Percentiles rank a stretch among this genome's conserved stretches.
These are phyloP conservation scores for Allolobophora icterica DNA, from an alignment of 2,888 invertebrate species.

Conservation along the genomic window DNA sequence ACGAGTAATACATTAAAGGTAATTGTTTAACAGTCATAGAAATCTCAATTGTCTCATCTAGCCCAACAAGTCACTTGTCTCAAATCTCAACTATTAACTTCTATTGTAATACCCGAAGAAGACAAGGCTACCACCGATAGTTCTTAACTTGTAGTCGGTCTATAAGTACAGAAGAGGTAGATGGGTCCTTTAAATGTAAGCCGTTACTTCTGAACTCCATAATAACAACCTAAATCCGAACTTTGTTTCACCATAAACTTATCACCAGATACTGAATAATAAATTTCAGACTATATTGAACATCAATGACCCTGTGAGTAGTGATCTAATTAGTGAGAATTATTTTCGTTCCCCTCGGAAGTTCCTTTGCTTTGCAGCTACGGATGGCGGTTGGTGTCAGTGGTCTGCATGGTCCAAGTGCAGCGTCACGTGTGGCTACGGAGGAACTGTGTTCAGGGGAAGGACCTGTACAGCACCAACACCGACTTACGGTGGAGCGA, in stretches of 20 bases:
- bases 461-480: conserved; percentile 60
- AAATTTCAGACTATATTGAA: neutral
- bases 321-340: neutral
- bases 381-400: conserved; percentile 43
- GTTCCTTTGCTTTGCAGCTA: conserved; percentile 31
- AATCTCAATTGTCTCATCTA: neutral
- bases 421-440: conserved; percentile 58
- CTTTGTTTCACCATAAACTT: neutral
- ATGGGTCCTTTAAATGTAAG: no score
- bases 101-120: neutral
- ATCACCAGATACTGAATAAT: neutral
- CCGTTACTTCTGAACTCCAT: neutral
- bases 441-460: conserved; percentile 53
- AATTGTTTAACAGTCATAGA: neutral
- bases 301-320: neutral
- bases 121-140: neutral
- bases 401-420: conserved; percentile 51
- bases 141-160: neutral
- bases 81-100: neutral
- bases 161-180: no score
- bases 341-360: neutral
- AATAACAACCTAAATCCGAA: neutral
- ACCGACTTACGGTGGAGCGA: conserved; percentile 58
- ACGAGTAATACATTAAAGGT: neutral
- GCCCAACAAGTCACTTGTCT: neutral